A percentile compares a stretch with the other conserved stretches of the same genome.
phyloP scores from a whole-genome alignment of 2,888 invertebrate genomes.

The Smittia sp. region DNA sequence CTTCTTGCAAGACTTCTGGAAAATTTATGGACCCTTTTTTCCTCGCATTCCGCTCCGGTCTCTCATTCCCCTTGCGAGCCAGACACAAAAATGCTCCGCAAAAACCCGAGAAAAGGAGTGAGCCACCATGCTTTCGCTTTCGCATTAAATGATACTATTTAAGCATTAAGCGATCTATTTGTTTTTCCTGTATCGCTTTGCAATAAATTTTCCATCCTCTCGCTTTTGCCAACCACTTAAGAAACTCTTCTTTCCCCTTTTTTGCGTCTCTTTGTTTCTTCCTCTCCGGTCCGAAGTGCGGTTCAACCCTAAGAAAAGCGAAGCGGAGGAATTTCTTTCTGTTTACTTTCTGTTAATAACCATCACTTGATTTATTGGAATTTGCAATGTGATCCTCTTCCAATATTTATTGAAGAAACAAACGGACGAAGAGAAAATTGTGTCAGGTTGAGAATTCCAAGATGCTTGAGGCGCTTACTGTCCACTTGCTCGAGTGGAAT shows the following conservation, averaged over 20 bases:
- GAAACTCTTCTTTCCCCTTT: slow-evolving; percentile 1
- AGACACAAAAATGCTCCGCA: neutral
- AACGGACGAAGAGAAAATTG: neutral
- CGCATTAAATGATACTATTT: slow-evolving; percentile 36
- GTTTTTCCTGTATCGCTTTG: slow-evolving; percentile 31
- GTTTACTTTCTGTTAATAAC: slow-evolving; percentile 41
- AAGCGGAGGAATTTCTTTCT: slow-evolving; percentile 26
- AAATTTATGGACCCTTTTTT: slow-evolving; percentile 40
- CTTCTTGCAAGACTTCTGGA: slow-evolving; percentile 22
- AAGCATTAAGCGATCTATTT: slow-evolving; percentile 27
- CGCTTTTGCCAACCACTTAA: slow-evolving; percentile 38
- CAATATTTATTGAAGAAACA: slow-evolving; percentile 40
- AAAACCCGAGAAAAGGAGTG: slow-evolving; percentile 27
- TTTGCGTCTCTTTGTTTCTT: neutral
- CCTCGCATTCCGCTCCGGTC: neutral
- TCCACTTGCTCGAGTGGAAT: neutral
- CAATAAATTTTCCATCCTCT: slow-evolving; percentile 39
- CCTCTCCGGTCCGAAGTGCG: neutral
- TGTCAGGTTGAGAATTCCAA: neutral
- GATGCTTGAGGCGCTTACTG: neutral
- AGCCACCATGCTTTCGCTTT: neutral
- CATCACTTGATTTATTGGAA: slow-evolving; percentile 41
- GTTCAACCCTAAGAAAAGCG: slow-evolving; percentile 31
- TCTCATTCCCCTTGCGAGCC: neutral
- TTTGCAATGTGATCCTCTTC: slow-evolving; percentile 39